phyloP scores from a whole-genome alignment of 2,888 invertebrate species.

The Scaptomyza polygonia region DNA sequence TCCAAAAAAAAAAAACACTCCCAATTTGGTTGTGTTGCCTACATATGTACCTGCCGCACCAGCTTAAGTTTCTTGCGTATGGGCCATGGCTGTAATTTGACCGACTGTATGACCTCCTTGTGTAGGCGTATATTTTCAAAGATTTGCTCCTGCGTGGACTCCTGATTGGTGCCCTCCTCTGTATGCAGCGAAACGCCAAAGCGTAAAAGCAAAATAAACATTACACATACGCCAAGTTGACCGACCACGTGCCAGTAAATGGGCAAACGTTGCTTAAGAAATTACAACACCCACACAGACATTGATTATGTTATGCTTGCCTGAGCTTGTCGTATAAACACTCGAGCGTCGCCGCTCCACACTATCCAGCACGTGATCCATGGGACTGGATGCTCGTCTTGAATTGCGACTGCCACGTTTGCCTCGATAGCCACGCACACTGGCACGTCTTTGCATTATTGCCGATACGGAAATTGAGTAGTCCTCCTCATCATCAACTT shows the following conservation, averaged over 20 bases:
- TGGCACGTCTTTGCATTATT: conserved; percentile 92
- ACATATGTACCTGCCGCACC: conserved; percentile 88
- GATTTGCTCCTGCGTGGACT: conserved; percentile 93
- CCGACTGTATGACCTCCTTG: conserved; percentile 94
- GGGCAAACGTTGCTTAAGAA: conserved; percentile 63
- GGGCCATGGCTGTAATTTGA: conserved; percentile 93
- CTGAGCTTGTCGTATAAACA: conserved; percentile 94
- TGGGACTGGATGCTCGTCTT: conserved; percentile 87
- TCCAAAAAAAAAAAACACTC: conserved; percentile 55
- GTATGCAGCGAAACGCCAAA: conserved; percentile 85
- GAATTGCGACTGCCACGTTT: conserved; percentile 85
- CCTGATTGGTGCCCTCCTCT: conserved; percentile 88
- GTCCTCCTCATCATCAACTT: conserved; percentile 89
- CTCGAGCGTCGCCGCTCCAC: conserved; percentile 87
- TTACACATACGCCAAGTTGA: conserved; percentile 62
- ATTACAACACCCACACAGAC: conserved; percentile 49
- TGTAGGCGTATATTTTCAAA: conserved; percentile 95
- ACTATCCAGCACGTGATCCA: conserved; percentile 83
- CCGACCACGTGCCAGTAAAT: conserved; percentile 53
- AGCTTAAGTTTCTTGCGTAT: conserved; percentile 92
- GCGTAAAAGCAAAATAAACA: conserved; percentile 81
- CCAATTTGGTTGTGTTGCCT: conserved; percentile 29
- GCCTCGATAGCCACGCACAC: conserved; percentile 88
- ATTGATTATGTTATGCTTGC: conserved; percentile 86
- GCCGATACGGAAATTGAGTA: conserved; percentile 94